A percentile compares a stretch with the other conserved stretches of the same genome.
These are phyloP conservation scores for Phragmatobia fuliginosa DNA, from an alignment of 2,888 invertebrate species.

Conservation along the genomic window DNA sequence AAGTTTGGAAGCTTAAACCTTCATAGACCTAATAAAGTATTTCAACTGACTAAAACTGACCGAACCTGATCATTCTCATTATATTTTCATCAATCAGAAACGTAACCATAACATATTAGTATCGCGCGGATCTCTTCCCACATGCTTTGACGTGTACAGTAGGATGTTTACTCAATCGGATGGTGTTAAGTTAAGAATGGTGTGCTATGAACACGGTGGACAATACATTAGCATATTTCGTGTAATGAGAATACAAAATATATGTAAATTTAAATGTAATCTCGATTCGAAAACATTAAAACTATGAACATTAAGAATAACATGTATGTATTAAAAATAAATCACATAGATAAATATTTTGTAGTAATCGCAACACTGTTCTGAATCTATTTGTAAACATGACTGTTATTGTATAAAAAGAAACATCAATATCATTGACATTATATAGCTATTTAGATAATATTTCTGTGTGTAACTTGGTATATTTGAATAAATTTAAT, in stretches of 20 bases:
- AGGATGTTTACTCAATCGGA: constrained; percentile 25
- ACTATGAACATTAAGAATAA: background rate
- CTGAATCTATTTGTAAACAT: constrained; percentile 7
- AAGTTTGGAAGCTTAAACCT: constrained; percentile 9
- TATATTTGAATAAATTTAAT: background rate
- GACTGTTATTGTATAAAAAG: constrained; percentile 3
- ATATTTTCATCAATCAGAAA: constrained; percentile 21
- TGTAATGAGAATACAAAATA: constrained; percentile 8
- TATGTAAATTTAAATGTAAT: constrained; percentile 16
- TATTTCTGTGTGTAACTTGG: background rate
- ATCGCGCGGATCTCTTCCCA: constrained; percentile 27
- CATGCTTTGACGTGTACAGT: constrained; percentile 26
- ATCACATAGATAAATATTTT: background rate
- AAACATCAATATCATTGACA: background rate
- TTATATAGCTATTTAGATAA: constrained; percentile 1
- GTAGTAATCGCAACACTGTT: background rate
- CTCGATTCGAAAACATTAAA: constrained; percentile 10
- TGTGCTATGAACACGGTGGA: constrained; percentile 24
- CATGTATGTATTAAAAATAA: background rate
- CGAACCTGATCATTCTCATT: constrained; percentile 24
- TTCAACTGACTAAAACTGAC: constrained; percentile 26
- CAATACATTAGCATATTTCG: constrained; percentile 22
- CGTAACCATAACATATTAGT: constrained; percentile 9
- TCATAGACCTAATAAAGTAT: background rate
- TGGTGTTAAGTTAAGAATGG: constrained; percentile 28